Percentiles rank a stretch among this genome's conserved stretches.
Conservation (phyloP, 2,888 invertebrate species). For the Eulithis testata region DNA sequence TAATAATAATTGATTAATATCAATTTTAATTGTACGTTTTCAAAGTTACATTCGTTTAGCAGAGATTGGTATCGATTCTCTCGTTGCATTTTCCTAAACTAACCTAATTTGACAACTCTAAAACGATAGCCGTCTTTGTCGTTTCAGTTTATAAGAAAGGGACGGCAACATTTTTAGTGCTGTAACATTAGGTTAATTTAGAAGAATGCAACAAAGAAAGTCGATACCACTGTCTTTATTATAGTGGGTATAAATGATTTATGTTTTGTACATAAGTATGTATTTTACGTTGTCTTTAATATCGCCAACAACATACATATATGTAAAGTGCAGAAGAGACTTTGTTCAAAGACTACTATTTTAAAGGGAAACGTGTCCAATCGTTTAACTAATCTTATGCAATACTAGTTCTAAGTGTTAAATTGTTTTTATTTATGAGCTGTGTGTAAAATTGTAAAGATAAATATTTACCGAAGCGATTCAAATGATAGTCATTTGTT, state of each 20-base stretch:
- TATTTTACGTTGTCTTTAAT: slow-evolving; percentile 38
- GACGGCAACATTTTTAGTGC: too few species aligned
- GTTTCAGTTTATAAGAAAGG: too few species aligned
- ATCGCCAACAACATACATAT: slow-evolving; percentile 48
- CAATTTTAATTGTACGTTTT: slow-evolving; percentile 1
- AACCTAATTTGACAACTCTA: too few species aligned
- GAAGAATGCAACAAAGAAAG: too few species aligned
- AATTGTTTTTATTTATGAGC: slow-evolving; percentile 82
- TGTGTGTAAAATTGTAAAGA: slow-evolving; percentile 62
- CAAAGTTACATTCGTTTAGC: slow-evolving; percentile 22
- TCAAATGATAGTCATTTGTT: slow-evolving; percentile 63
- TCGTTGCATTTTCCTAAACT: too few species aligned
- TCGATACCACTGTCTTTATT: slow-evolving; percentile 17
- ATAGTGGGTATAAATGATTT: slow-evolving; percentile 40
- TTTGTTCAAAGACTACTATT: slow-evolving; percentile 61
- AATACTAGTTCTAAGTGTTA: slow-evolving; percentile 84
- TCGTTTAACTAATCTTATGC: slow-evolving; percentile 79
- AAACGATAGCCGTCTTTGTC: too few species aligned
- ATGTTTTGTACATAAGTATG: slow-evolving; percentile 38
- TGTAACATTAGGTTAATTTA: too few species aligned
- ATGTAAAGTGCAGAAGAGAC: slow-evolving; percentile 54
- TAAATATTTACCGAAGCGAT: slow-evolving; percentile 60
- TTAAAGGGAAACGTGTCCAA: slow-evolving; percentile 60
- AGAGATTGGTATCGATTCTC: slow-evolving; percentile 20
- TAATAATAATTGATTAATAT: slow-evolving; percentile 3